Evolutionary conservation across 2,888 invertebrate genomes (phyloP), one percentile per base, ranked within the genome.

Genomic region (Lottia scabra): DNA sequence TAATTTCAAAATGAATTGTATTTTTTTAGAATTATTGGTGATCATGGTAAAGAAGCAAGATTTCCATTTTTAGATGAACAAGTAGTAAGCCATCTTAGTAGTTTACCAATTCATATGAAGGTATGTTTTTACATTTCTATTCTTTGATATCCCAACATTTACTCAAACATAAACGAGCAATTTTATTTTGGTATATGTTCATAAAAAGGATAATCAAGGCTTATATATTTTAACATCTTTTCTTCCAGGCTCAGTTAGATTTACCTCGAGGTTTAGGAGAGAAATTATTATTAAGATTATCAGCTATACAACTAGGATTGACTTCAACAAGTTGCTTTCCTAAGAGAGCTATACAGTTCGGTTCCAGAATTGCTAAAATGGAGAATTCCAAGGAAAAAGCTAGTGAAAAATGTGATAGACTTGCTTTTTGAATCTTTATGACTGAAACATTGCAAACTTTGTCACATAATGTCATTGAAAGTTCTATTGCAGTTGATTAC

Each of bases 321-420:
- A 63, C 74, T 2, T 80, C 86, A 5, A 86, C 88, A 10, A 93
- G 94, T 5, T 89, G 89, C 63, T 92, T 96, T 67, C 96, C 95
- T 63, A 99, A 99, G 90, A 91, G 97, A 87, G 99, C 99, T 0
- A 93, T 99, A 81, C 99, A 99, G 89, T 99, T 99, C 91, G 99
- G 99, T 15, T 96, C 97, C 0, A 92, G 96, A 86, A 97, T 99
- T 85, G 99, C 92, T 5, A 92, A 92, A 78, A 79, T 91, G 6
- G 92, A 97, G 71, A 95, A 96, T 88, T 93, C 93, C 66, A 96
- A 95, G 87, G 96, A 97, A 91, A 96, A 95, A 88, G 98, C 95
- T 4, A 92, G 93, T 84, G 94, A 96, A 87, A 84, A 93, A 73
- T 96, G 96, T 84, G 62, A 62, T 16, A 78, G 86, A 73, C 78